phyloP scores from a whole-genome alignment of 2,888 invertebrate genomes.

The Calliopum simillimum region DNA sequence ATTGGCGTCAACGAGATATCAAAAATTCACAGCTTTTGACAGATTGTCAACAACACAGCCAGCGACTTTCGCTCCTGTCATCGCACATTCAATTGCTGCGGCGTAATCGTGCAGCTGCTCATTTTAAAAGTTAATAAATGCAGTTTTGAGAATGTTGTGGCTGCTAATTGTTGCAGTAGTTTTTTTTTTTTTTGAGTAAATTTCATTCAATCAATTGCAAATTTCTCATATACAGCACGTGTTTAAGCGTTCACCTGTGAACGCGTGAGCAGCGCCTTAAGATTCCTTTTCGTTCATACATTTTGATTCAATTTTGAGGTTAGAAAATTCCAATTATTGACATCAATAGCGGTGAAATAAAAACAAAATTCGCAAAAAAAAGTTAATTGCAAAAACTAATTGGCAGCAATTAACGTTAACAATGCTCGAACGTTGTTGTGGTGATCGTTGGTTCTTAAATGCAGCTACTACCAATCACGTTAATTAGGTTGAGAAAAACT shows the following conservation, averaged over 20 bases:
- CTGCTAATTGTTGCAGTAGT: slow-evolving; percentile 14
- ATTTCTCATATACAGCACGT: neutral
- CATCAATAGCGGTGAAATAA: neutral
- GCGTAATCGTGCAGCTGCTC: neutral
- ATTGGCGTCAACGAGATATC: slow-evolving; percentile 18
- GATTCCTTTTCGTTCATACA: neutral
- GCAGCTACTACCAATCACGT: slow-evolving; percentile 13
- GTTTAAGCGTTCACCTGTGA: neutral
- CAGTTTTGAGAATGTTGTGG: slow-evolving; percentile 24
- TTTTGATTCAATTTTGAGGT: slow-evolving; percentile 22
- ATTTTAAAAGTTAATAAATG: neutral
- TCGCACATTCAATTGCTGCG: slow-evolving; percentile 15
- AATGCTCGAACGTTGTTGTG: neutral
- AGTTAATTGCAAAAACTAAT: slow-evolving; percentile 26
- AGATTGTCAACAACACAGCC: slow-evolving; percentile 29
- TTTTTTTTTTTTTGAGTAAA: neutral
- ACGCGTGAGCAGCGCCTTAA: neutral
- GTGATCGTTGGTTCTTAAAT: slow-evolving; percentile 3
- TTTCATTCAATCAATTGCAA: slow-evolving; percentile 16
- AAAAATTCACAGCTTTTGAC: slow-evolving; percentile 36
- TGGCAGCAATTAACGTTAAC: slow-evolving; percentile 31
- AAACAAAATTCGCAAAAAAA: slow-evolving; percentile 17
- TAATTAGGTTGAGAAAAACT: slow-evolving; percentile 20
- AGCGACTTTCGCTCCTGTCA: neutral
- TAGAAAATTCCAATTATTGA: slow-evolving; percentile 16